Evolutionary conservation across 2,888 invertebrate genomes (phyloP), one percentile per base, ranked within the genome.

Genomic region (Listrodromus nycthemerus): DNA sequence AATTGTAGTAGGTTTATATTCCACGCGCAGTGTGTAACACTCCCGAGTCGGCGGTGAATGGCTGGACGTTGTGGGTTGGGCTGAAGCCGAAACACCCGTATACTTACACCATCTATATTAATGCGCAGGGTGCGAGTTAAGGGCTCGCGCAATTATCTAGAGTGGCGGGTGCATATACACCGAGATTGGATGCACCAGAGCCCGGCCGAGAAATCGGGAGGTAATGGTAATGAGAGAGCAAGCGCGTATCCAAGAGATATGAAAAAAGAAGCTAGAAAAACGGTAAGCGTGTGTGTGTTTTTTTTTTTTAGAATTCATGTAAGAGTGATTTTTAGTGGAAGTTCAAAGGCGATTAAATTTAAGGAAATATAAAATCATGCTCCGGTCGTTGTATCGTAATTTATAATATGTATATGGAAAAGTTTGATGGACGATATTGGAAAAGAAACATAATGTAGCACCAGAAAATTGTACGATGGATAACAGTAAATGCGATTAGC

Each of bases 221-320:
- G 80, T 84, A 84, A 86, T 86, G 82, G 84, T 82, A 86, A 85
- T 82, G 84, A 82, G 71, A 84, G 82, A 82, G 84, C 5, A 70
- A 74, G 70, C 16, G 80, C 48, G 73, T 48, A 76, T n/a, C 24
- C 55, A 66, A 69, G 58, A 67, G 80, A 50, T 66, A 73, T 80
- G 24, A 73, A 66, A 41, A 61, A 74, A 67, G 73, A 67, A 66
- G 6, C 21, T 33, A 41, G 19, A 74, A 67, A 52, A 66, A 66
- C 80, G 19, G 21, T 21, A 21, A 52, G 52, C 6, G 52, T 13
- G 41, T 41, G 41, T 41, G 41, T 41, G 41, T 41, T 0, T 19
- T 50, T 6, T 50, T 52, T 52, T 21, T 52, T 52, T 21, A 19
- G 19, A 7, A 7, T 7, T 7, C 2, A 21, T 52, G 21, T 52